Base-by-base conservation (phyloP, 2,888 invertebrate species). In the Cistogaster globosa region DNA sequence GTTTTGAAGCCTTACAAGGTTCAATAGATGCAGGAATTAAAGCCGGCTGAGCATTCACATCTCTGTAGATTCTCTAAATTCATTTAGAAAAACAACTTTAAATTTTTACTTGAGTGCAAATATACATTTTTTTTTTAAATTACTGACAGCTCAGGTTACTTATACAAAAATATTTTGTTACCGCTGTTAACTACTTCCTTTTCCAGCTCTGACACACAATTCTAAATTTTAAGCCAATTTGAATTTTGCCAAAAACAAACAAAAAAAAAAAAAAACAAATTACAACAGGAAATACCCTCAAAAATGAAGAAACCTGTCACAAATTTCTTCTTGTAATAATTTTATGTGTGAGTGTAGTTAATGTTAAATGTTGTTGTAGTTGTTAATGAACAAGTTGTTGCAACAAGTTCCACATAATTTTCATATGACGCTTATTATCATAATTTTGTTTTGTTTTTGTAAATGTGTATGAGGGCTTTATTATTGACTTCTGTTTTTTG, bases 341-440 rank as follows among this genome's bases (percentile, higher is more conserved):
- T 77, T 77, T 32, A 32, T 42, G 55, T 74, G 58, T 62, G 42
- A 51, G 60, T 68, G 68, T 71, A 26, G 26, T 36, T 63, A 18
- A 42, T 18, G 11, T 18, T 18, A 11, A 36, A 58, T 45, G 57
- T 48, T 38, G 63, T 42, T 55, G 55, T 20, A 14, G 32, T 22
- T 18, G 12, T 48, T 48, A 60, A 65, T 36, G 45, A 71, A 62
- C 65, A 72, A 51, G 32, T 78, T 75, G 65, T 60, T 82, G 81
- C 77, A 85, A 78, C 84, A 85, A 85, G 74, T 85, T 81, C 81
- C 81, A 78, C 77, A 82, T 82, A 74, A 81, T 81, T 78, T 84
- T 62, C 68, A 67, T 53, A 60, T 72, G 48, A 71, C 22, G 51
- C 26, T 42, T 57, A 38, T 38, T 58, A 71, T 45, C 26, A 55